These are phyloP conservation scores for Leptopilina syphax DNA, from an alignment of 2,888 invertebrate species.

Conservation along the genomic window DNA sequence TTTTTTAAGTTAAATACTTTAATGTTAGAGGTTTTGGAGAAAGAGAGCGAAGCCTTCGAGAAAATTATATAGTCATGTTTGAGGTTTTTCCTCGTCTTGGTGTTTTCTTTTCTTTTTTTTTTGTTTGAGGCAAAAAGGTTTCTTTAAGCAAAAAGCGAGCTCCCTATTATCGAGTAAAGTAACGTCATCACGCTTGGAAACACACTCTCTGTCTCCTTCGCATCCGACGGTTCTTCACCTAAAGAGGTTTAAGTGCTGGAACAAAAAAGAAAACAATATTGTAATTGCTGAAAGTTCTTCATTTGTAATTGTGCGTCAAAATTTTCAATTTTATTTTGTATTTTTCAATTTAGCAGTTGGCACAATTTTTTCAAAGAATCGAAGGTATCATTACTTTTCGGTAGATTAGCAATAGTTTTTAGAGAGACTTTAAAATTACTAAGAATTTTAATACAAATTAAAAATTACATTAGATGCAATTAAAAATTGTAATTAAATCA, in stretches of 20 bases:
- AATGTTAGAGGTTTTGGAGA: background rate
- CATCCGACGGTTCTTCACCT: slow-evolving; percentile 30
- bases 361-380: no score
- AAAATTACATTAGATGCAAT: no score
- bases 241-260: slow-evolving; percentile 37
- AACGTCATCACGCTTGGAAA: slow-evolving; percentile 39
- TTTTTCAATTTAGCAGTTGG: background rate
- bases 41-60: background rate
- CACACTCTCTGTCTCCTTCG: slow-evolving; percentile 26
- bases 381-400: no score
- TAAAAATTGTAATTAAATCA: no score
- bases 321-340: background rate
- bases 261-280: slow-evolving; percentile 15
- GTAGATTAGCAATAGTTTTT: no score
- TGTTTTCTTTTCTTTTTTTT: background rate
- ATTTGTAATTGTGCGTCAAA: background rate
- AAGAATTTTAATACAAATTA: no score
- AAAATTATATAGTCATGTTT: slow-evolving; percentile 31
- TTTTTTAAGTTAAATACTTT: background rate
- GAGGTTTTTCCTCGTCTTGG: slow-evolving; percentile 15
- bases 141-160: slow-evolving; percentile 36
- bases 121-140: slow-evolving; percentile 20
- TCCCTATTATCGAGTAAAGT: slow-evolving; percentile 34
- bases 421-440: no score
- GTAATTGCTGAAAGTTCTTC: background rate